Base-by-base conservation (phyloP, 2,888 invertebrate species). In the Campopleginae sp. region DNA sequence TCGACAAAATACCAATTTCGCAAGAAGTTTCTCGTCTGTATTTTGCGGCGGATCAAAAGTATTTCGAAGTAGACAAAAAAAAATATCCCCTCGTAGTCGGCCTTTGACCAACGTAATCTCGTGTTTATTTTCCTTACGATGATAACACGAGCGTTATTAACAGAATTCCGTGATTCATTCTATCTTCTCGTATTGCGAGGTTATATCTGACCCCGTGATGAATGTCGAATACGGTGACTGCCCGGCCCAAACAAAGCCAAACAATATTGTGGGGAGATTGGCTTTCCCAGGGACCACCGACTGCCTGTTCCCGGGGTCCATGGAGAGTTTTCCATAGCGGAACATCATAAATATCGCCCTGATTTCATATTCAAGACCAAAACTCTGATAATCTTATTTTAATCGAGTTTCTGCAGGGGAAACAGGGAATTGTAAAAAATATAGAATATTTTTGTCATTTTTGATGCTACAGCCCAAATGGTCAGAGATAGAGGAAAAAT, bases 81-180 rank as follows among this genome's bases (percentile, higher is more conserved):
- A 74, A 54, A 44, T 10, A 14, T 48, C 44, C 1, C 12, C 23
- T 19, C 31, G 38, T 19, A 8, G 42, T 44, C 51, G 68, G 61
- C 72, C 83, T 79, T 79, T 79, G 79, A 63, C 44, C 66, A 2
- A 27, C 2, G 19, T 33, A 51, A 65, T 77, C 54, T 10, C 2
- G 1, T 33, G 42, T 54, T 42, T 33, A 27, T 82, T 27, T 31
- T 51, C 38, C 23, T 58, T 27, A 27, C 19, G 5, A 38, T 8
- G 46, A 82, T 54, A 72, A 31, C 33, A n/a, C n/a, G 44, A 71
- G 23, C n/a, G 23, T 10, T 10, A n/a, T 51, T 44, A 19, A 61
- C 23, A 51, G 44, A 72, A 63, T 44, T 19, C 10, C 12, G 44
- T 54, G 38, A 72, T 23, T 31, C 6, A 5, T 19, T 12, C 23